Conservation (phyloP, 2,888 invertebrate genomes). For the Cryptus viduatorius region DNA sequence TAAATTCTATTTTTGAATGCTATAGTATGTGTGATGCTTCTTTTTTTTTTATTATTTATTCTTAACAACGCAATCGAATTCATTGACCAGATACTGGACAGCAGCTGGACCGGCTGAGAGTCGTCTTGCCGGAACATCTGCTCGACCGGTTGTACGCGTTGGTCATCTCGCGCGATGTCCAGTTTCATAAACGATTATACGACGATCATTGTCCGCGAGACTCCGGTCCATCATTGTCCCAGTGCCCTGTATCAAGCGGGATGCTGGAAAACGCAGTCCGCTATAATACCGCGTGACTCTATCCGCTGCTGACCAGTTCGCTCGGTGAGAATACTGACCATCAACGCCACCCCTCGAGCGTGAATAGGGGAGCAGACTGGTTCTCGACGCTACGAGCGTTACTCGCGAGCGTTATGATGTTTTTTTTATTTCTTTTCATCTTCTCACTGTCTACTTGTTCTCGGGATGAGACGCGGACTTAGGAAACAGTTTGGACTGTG, state of each 20-base stretch:
- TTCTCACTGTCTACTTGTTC: constrained; percentile 53
- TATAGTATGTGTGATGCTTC: background rate
- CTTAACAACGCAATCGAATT: constrained; percentile 12
- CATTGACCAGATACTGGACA: constrained; percentile 49
- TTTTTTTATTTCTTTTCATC: constrained; percentile 25
- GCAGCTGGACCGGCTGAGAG: constrained; percentile 80
- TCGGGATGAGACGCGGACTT: constrained; percentile 55
- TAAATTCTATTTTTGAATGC: background rate
- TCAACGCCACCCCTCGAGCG: constrained; percentile 66
- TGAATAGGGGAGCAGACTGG: constrained; percentile 77
- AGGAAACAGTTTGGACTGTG: constrained; percentile 72
- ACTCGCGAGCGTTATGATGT: constrained; percentile 26
- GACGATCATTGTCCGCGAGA: constrained; percentile 77
- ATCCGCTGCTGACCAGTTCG: constrained; percentile 77
- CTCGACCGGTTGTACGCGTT: constrained; percentile 80
- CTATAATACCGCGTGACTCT: constrained; percentile 27
- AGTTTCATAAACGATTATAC: constrained; percentile 74
- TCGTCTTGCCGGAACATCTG: constrained; percentile 80
- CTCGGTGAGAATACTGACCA: constrained; percentile 70
- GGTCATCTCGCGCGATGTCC: constrained; percentile 81
- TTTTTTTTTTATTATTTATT: background rate
- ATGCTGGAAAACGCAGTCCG: constrained; percentile 78
- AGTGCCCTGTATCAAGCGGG: constrained; percentile 74
- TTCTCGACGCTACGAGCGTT: constrained; percentile 68
- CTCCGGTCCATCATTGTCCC: constrained; percentile 80